Base-by-base conservation (phyloP, 2,113 vertebrate genomes). In the Xenus cinereus region DNA sequence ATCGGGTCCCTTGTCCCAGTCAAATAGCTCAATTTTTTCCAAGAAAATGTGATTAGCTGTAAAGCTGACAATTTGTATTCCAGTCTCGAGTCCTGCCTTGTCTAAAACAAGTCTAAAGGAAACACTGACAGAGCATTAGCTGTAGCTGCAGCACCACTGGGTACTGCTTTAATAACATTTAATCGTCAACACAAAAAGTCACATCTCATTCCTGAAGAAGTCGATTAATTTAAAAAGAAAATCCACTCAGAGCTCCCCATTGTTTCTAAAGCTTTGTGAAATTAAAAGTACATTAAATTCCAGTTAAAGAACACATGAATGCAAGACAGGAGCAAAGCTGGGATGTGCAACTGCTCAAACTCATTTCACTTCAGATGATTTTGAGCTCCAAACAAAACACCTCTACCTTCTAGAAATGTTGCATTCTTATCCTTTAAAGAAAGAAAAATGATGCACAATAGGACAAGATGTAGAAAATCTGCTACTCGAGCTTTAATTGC, bases 141-240 rank as follows among this genome's bases (percentile, higher is more conserved):
- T 66, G 63, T 56, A 84, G 75, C 87, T 69, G 51, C 78, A 77
- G 87, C 69, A 84, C 69, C 74, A 82, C 87, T 46, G 77, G 74
- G 68, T 93, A 66, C 84, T 69, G 89, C 53, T 92, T 83, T 90
- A 93, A 85, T 79, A 93, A 88, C 62, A 78, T 93, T 90, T 93
- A 77, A 88, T 88, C 24, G 4, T 62, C 43, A 64, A 9, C 50
- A 71, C 12, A 89, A 48, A 59, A 88, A 64, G 20, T 45, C 72
- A 68, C 33, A 73, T 15, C 17, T 87, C 14, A 33, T 81, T 94
- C 90, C 46, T 35, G 87, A 88, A 23, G 37, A 69, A 92, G 20
- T 51, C 35, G 50, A 10, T 39, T 93, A 93, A 75, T 83, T 94
- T 68, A 62, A 54, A 93, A 91, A 68, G 22, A 41, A 71, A 92